Percentiles rank a stretch among this genome's conserved stretches.
These are phyloP conservation scores for Montipora efflorescens DNA, from an alignment of 64 coral and sea anemone genomes.

Conservation along the genomic window DNA sequence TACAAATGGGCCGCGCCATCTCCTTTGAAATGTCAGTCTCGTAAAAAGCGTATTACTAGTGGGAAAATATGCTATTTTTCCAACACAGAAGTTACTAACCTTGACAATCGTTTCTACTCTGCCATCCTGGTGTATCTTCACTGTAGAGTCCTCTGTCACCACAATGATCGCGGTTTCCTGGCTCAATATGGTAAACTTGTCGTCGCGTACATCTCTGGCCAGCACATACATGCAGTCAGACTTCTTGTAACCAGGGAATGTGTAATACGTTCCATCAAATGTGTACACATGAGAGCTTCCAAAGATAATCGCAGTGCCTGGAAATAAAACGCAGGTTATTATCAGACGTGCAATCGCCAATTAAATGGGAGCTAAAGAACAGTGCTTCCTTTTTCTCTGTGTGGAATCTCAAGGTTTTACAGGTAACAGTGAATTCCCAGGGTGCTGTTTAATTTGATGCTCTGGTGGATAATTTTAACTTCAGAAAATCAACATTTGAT, in stretches of 20 bases:
- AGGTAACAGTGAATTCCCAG: too few species aligned
- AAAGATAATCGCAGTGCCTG: conserved; percentile 98
- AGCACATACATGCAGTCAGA: conserved; percentile 87
- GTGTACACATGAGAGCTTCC: conserved; percentile 93
- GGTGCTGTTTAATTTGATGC: too few species aligned
- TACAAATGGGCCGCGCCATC: too few species aligned
- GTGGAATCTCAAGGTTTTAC: too few species aligned
- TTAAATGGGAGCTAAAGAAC: too few species aligned
- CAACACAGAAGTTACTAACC: background rate
- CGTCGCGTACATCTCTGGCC: conserved; percentile 84
- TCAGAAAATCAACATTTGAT: too few species aligned
- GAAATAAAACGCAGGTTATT: background rate
- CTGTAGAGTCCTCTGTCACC: conserved; percentile 78
- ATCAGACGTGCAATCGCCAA: too few species aligned
- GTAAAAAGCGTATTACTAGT: too few species aligned
- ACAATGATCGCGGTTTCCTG: conserved; percentile 93
- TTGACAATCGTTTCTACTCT: conserved; percentile 83
- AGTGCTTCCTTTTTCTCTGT: too few species aligned
- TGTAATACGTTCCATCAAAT: conserved; percentile 89
- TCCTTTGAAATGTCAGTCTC: too few species aligned
- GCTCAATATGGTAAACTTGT: conserved; percentile 96
- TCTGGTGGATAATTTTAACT: too few species aligned
- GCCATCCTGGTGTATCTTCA: conserved; percentile 86
- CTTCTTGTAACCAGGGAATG: conserved; percentile 91
- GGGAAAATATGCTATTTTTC: too few species aligned